phyloP scores from a whole-genome alignment of 2,113 vertebrate genomes.

The Carettochelys insculpta region DNA sequence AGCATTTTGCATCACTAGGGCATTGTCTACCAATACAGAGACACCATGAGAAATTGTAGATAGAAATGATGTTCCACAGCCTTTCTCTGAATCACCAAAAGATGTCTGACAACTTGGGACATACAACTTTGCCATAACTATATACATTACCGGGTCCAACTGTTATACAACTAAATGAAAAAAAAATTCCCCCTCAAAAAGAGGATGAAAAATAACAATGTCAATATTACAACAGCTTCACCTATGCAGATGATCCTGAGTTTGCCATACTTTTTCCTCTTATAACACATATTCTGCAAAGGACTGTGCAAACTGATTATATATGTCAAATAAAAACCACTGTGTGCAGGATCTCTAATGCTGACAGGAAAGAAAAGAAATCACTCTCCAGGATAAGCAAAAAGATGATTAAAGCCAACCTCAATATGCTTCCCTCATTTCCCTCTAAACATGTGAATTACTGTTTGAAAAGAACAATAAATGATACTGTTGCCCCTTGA shows the following conservation, averaged over 20 bases:
- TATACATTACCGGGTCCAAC: background rate
- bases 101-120: accelerated
- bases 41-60: too few species aligned
- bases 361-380: background rate
- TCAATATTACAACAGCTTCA: background rate
- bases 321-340: background rate
- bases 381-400: background rate
- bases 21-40: background rate
- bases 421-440: background rate
- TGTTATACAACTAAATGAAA: accelerated
- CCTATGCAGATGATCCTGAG: background rate
- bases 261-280: background rate
- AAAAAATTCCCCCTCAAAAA: background rate
- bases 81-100: background rate
- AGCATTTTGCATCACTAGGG: conserved; percentile 22
- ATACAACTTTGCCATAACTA: background rate
- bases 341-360: background rate
- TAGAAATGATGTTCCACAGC: too few species aligned
- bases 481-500: background rate
- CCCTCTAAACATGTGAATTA: background rate
- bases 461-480: conserved; percentile 33
- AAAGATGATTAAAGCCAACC: conserved; percentile 31
- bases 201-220: background rate
- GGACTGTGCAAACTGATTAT: background rate
- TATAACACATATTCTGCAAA: conserved; percentile 10